A percentile compares a stretch with the other conserved stretches of the same genome.
Evolutionary conservation across 2,888 invertebrate genomes (phyloP).

Genomic region (Acanthacorydalis orientalis): DNA sequence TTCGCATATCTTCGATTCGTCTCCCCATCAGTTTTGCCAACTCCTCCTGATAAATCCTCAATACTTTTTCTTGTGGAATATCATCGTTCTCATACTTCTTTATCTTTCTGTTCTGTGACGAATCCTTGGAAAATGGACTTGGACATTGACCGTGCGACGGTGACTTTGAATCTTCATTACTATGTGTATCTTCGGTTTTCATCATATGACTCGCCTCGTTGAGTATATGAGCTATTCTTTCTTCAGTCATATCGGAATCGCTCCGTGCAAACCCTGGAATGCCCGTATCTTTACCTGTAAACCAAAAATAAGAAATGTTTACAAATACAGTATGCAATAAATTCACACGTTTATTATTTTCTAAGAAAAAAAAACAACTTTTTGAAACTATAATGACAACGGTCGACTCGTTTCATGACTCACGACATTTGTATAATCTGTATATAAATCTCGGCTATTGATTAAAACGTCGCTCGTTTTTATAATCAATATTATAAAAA

Average conservation of each 20-base stretch:
- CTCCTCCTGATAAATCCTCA: slow-evolving; percentile 89
- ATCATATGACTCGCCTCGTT: slow-evolving; percentile 85
- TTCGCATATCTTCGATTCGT: slow-evolving; percentile 55
- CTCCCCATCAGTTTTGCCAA: slow-evolving; percentile 81
- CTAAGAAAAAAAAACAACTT: no score
- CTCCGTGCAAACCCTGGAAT: slow-evolving; percentile 63
- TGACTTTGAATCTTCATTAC: slow-evolving; percentile 69
- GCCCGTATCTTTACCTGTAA: slow-evolving; percentile 67
- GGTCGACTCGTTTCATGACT: no score
- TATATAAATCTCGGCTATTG: no score
- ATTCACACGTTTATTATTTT: background rate
- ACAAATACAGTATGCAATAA: background rate
- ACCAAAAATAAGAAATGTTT: slow-evolving; percentile 14
- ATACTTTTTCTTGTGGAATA: slow-evolving; percentile 91
- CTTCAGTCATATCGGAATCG: slow-evolving; percentile 67
- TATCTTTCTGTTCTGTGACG: slow-evolving; percentile 54
- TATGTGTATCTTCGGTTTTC: slow-evolving; percentile 56
- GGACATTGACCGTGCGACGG: slow-evolving; percentile 58
- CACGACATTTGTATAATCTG: no score
- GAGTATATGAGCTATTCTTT: slow-evolving; percentile 83
- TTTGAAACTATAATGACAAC: no score
- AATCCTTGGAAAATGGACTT: slow-evolving; percentile 64
- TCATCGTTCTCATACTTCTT: slow-evolving; percentile 86
- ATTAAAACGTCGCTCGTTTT: no score
- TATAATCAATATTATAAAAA: no score